A percentile compares a stretch with the other conserved stretches of the same genome.
Evolutionary conservation across 1,140 invertebrate species (phyloP).

Genomic region (Hermetia illucens): DNA sequence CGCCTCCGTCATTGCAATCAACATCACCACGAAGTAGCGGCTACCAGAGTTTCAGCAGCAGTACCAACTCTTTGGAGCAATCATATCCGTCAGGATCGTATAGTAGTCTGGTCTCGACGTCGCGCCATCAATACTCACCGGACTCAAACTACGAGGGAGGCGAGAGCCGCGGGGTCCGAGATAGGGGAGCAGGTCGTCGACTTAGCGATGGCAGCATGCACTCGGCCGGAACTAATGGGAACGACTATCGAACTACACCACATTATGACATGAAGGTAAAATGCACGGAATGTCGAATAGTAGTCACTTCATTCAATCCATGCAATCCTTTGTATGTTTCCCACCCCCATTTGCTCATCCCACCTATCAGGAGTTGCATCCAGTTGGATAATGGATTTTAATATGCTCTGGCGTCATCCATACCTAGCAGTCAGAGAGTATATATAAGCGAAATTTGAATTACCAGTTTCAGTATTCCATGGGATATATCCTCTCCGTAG

Average conservation of each 20-base stretch:
- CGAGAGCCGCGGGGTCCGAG: too few relatives aligned
- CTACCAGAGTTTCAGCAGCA: slow-evolving; percentile 30
- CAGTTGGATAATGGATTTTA: too few relatives aligned
- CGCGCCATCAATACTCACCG: slow-evolving; percentile 19
- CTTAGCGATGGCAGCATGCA: slow-evolving; percentile 14
- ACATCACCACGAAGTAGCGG: slow-evolving; percentile 25
- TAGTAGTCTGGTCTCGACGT: neutral
- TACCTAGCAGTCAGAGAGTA: too few relatives aligned
- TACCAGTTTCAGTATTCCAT: too few relatives aligned
- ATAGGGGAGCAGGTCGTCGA: slow-evolving; percentile 8
- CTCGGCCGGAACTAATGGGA: slow-evolving; percentile 19
- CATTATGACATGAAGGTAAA: slow-evolving; percentile 20
- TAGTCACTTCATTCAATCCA: neutral
- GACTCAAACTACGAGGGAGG: slow-evolving; percentile 24
- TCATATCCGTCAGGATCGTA: slow-evolving; percentile 17
- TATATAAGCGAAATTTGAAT: too few relatives aligned
- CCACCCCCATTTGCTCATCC: too few relatives aligned
- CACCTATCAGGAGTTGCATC: too few relatives aligned
- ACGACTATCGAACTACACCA: slow-evolving; percentile 21
- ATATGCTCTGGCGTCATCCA: too few relatives aligned
- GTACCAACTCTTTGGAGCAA: slow-evolving; percentile 27
- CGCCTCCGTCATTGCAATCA: too few relatives aligned
- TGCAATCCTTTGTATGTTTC: slow-evolving; percentile 18
- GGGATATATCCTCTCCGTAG: too few relatives aligned
- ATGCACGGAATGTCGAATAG: neutral